These are phyloP conservation scores for Notamacropus eugenii DNA, from an alignment of 2,797 vertebrate species.

Conservation along the genomic window DNA sequence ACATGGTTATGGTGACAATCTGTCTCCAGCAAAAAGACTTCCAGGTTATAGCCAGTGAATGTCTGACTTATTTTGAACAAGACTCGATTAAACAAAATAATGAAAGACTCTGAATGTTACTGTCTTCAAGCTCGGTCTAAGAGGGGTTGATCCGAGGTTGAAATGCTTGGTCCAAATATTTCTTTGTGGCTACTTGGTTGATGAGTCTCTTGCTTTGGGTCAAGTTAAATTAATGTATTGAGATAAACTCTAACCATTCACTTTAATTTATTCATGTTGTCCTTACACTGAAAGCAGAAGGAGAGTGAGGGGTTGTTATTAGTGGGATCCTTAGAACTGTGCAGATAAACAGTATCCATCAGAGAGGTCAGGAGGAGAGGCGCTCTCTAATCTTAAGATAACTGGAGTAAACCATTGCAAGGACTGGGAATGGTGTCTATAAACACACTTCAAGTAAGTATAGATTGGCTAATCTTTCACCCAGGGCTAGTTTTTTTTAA, in stretches of 20 bases:
- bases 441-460: constrained; percentile 70
- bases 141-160: constrained; percentile 54
- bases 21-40: constrained; percentile 33
- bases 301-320: constrained; percentile 54
- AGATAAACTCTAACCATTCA: constrained; percentile 66
- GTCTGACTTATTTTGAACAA: not conserved
- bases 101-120: not conserved
- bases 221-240: constrained; percentile 51
- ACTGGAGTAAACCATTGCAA: constrained; percentile 65
- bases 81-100: not conserved
- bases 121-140: constrained; percentile 42
- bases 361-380: not conserved
- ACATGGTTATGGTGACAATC: constrained; percentile 29
- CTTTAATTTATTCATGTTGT: constrained; percentile 58
- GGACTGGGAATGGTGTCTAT: constrained; percentile 28
- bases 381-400: constrained; percentile 43
- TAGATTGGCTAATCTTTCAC: constrained; percentile 62
- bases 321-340: constrained; percentile 64
- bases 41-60: not conserved
- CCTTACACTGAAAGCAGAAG: constrained; percentile 46
- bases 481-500: constrained; percentile 22
- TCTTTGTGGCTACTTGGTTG: constrained; percentile 65
- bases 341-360: constrained; percentile 64
- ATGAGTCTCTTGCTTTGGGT: constrained; percentile 52
- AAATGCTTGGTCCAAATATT: constrained; percentile 63